These are phyloP conservation scores for Cotesia vestalis DNA, from an alignment of 1,140 invertebrate species.

Conservation along the genomic window DNA sequence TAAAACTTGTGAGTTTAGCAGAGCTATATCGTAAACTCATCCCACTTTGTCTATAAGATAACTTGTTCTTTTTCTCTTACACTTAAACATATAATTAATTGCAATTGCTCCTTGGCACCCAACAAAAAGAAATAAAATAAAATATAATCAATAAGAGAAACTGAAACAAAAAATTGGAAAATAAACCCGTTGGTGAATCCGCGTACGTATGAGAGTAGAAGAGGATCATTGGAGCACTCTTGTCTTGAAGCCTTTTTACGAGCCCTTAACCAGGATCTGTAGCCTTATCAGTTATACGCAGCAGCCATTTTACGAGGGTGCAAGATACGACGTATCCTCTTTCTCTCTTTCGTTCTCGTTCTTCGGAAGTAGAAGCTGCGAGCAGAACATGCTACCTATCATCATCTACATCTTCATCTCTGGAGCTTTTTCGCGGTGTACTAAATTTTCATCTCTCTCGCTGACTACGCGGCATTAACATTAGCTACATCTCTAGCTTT, in stretches of 20 bases:
- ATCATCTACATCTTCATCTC: constrained; percentile 4
- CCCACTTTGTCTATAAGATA: no score
- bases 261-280: constrained; percentile 12
- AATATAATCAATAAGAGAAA: neutral
- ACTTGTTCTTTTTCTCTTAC: no score
- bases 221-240: constrained; percentile 13
- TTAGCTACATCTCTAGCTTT: neutral
- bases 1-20: constrained; percentile 66
- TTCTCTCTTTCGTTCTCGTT: neutral
- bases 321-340: constrained; percentile 3
- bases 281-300: constrained; percentile 21
- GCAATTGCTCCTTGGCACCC: constrained; percentile 41
- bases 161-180: neutral
- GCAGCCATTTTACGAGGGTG: constrained; percentile 21
- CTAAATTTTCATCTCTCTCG: no score
- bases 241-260: constrained; percentile 21
- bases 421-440: neutral
- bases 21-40: constrained; percentile 36
- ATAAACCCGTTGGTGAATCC: no score
- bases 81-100: constrained; percentile 44
- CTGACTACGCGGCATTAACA: no score
- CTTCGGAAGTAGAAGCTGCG: neutral
- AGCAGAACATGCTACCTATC: no score
- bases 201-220: constrained; percentile 29
- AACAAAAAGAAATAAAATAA: no score